Conservation (phyloP, 1,140 invertebrate species). For the Hesperophylax magnus region DNA sequence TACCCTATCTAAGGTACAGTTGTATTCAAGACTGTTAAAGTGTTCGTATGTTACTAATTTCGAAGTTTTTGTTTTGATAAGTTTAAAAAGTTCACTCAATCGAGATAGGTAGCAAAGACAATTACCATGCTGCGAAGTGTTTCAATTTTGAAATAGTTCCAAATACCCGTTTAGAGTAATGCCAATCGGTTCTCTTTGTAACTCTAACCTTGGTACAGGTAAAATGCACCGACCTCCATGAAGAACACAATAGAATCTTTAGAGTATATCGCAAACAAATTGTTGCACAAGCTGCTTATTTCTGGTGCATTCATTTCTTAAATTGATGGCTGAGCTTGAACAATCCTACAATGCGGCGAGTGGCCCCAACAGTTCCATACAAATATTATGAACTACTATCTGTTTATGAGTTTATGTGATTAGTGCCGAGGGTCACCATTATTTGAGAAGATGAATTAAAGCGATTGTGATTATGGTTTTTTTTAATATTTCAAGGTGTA, state of each 20-base stretch:
- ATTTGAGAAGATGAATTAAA: neutral
- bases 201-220: slow-evolving; percentile 5
- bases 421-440: neutral
- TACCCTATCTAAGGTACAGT: no score
- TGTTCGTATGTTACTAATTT: no score
- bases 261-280: slow-evolving; percentile 16
- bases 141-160: neutral
- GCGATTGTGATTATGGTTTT: no score
- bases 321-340: slow-evolving; percentile 14
- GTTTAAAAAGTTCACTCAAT: no score
- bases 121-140: no score
- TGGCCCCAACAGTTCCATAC: neutral
- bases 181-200: neutral
- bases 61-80: no score
- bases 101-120: no score
- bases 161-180: neutral
- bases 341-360: slow-evolving; percentile 7
- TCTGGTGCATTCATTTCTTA: slow-evolving; percentile 36
- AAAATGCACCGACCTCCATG: slow-evolving; percentile 2
- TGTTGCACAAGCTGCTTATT: slow-evolving; percentile 1
- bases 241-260: slow-evolving; percentile 32
- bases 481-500: no score
- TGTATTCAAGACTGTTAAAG: no score
- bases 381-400: neutral
- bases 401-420: neutral